Evolutionary conservation across 2,888 invertebrate genomes (phyloP), one percentile per base, ranked within the genome.

Genomic region (Zygaena filipendulae): DNA sequence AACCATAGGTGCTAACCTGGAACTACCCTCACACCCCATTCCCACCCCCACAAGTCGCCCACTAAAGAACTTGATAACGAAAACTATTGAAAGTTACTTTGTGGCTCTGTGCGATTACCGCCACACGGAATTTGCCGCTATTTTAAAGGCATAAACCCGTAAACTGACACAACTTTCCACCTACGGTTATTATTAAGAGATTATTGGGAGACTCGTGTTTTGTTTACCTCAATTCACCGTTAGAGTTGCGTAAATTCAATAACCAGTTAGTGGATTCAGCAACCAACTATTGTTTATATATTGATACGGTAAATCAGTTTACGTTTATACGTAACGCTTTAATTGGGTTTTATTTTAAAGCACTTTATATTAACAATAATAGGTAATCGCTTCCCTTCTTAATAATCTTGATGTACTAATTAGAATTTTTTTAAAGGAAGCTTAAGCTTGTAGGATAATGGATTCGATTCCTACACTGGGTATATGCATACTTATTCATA

Each of bases 1-100:
- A 70, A 66, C 70, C 71, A 60, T 59, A 64, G 61, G 62, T 60
- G 58, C 68, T 80, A 77, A 75, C 69, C 62, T 62, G 48, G 49
- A 52, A 52, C 58, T 56, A 56, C 59, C 58, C 50, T 49, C 41
- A 27, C 31, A 39, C 41, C 38, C 43, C 40, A 39, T 50, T 49
- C 40, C 26, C 32, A 38, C 41, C 39, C 43, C 40, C 39, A 36
- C 38, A 34, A 43, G 50, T 33, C 52, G 30, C 41, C 43, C 42
- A 29, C 48, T 43, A 49, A 55, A 59, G 52, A 59, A 61, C 55
- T 53, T 52, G 38, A 45, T 45, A 46, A 48, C 60, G 52, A 59
- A 67, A 70, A 69, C 72, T 70, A 71, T 68, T 60, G 59, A 67
- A 75, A 74, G 58, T 70, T 66, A 67, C 57, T 68, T 64, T 51